Conservation (phyloP, 1,140 invertebrate genomes). For the Brachionus asplanchnoidis region DNA sequence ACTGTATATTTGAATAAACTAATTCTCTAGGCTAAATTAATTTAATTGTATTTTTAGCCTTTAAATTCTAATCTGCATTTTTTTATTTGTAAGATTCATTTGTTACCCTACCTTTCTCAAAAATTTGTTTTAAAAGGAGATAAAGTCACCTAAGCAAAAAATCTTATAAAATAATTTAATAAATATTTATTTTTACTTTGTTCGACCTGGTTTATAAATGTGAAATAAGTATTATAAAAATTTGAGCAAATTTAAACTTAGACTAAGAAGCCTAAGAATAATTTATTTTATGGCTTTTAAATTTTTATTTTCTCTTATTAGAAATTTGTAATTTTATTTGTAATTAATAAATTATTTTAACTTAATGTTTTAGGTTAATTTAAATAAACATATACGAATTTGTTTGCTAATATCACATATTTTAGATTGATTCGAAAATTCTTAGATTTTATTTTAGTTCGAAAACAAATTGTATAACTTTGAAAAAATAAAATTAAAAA, state of each 20-base stretch:
- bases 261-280: not conserved
- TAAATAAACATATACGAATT: no score
- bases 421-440: no score
- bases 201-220: not conserved
- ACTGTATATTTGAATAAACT: conserved; percentile 7
- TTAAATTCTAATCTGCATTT: not conserved
- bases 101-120: not conserved
- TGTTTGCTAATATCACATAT: no score
- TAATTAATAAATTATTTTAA: no score
- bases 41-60: not conserved
- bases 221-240: not conserved
- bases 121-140: not conserved
- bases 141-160: not conserved
- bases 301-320: no score
- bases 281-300: not conserved
- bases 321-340: no score
- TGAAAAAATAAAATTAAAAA: no score
- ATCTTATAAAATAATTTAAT: not conserved
- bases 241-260: not conserved
- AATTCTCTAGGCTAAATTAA: not conserved
- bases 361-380: no score
- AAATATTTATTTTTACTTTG: not conserved
- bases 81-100: not conserved
- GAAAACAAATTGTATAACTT: no score
- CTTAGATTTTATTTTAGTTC: no score